A percentile compares a stretch with the other conserved stretches of the same genome.
Evolutionary conservation across 2,888 invertebrate species (phyloP).

Genomic region (Erebia ligea): DNA sequence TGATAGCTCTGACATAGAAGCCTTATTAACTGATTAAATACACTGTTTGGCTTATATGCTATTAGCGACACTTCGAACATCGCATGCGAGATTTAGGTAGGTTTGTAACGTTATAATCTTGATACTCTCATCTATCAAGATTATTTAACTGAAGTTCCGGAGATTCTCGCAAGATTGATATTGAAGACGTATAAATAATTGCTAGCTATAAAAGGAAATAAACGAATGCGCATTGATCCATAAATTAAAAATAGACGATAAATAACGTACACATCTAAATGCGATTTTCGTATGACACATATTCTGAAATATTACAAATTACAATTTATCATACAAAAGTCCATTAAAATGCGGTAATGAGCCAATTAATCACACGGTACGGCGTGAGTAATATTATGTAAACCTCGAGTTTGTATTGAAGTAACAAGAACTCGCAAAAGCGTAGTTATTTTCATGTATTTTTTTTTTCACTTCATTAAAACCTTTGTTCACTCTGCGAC

Average conservation of each 20-base stretch:
- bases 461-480: neutral
- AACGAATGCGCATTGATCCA: neutral
- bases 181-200: slow-evolving; percentile 6
- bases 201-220: slow-evolving; percentile 2
- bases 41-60: slow-evolving; percentile 44
- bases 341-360: neutral
- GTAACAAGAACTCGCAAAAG: neutral
- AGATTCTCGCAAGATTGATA: slow-evolving; percentile 4
- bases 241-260: neutral
- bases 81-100: slow-evolving; percentile 29
- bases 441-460: neutral
- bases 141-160: slow-evolving; percentile 13
- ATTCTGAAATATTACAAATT: neutral
- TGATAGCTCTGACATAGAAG: slow-evolving; percentile 62
- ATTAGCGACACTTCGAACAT: slow-evolving; percentile 38
- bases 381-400: neutral
- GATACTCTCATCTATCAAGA: slow-evolving; percentile 20
- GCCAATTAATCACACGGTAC: neutral
- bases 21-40: slow-evolving; percentile 54
- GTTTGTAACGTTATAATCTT: slow-evolving; percentile 35
- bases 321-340: neutral
- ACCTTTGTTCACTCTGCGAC: slow-evolving; percentile 6
- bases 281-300: neutral
- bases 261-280: neutral
- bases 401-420: neutral